phyloP scores from a whole-genome alignment of 2,888 invertebrate genomes.

The Euplexia lucipara region DNA sequence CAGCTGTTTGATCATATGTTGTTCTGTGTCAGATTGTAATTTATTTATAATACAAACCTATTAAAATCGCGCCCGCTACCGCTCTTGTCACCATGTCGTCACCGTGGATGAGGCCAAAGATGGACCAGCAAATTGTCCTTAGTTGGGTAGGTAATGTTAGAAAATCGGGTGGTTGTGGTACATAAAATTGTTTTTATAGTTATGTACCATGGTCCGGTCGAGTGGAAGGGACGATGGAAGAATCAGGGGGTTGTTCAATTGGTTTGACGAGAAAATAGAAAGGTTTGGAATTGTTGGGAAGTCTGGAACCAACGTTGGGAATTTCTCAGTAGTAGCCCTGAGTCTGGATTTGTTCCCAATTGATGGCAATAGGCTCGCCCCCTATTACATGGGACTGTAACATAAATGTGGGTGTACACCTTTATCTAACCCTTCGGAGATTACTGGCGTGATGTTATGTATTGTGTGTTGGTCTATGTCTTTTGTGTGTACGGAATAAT shows the following conservation, averaged over 20 bases:
- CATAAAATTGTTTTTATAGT: constrained; percentile 53
- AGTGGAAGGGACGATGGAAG: constrained; percentile 23
- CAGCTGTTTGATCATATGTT: too few species aligned
- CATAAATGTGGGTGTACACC: too few species aligned
- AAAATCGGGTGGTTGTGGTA: constrained; percentile 45
- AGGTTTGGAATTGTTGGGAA: background rate
- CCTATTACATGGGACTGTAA: too few species aligned
- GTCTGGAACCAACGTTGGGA: background rate
- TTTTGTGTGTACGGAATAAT: too few species aligned
- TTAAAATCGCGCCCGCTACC: constrained; percentile 1
- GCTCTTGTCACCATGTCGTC: background rate
- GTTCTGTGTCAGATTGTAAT: too few species aligned
- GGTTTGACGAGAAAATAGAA: constrained; percentile 19
- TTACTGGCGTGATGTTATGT: too few species aligned
- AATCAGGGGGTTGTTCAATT: constrained; percentile 25
- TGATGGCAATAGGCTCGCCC: too few species aligned
- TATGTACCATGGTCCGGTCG: constrained; percentile 32
- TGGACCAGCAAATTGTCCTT: constrained; percentile 56
- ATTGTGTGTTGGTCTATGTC: too few species aligned
- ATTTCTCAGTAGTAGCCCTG: too few species aligned
- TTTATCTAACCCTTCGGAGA: too few species aligned
- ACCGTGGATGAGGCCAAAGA: constrained; percentile 26
- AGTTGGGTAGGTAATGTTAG: constrained; percentile 29
- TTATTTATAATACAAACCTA: too few species aligned
- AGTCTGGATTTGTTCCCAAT: too few species aligned